These are phyloP conservation scores for Melitaea cinxia DNA, from an alignment of 1,140 invertebrate species.

Conservation along the genomic window DNA sequence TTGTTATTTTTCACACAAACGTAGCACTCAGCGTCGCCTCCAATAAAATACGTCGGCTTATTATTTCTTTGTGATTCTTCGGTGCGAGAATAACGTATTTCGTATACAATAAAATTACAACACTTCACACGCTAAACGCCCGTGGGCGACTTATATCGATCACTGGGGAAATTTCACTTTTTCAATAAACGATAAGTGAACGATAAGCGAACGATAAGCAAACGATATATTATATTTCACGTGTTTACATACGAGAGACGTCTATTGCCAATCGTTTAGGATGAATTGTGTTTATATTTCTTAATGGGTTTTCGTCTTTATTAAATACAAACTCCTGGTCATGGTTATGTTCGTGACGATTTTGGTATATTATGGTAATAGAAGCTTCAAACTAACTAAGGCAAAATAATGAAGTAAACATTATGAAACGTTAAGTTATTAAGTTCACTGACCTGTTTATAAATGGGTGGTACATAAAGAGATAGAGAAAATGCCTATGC, in stretches of 20 bases:
- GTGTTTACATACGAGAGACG: neutral
- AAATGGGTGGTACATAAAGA: no score
- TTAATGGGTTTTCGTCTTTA: no score
- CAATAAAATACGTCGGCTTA: slow-evolving; percentile 36
- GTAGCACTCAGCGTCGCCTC: slow-evolving; percentile 30
- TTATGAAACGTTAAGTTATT: no score
- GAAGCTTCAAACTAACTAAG: no score
- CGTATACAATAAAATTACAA: slow-evolving; percentile 41
- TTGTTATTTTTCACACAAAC: slow-evolving; percentile 28
- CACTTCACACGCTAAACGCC: slow-evolving; percentile 34
- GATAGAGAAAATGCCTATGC: no score
- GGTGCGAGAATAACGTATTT: slow-evolving; percentile 53
- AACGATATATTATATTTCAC: neutral
- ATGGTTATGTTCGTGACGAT: no score
- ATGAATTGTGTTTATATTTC: neutral
- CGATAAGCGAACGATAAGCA: slow-evolving; percentile 1
- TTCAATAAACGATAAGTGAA: slow-evolving; percentile 1
- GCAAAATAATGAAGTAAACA: no score
- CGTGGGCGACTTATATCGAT: slow-evolving; percentile 36
- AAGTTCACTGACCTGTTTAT: no score
- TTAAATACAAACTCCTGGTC: no score
- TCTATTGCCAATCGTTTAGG: neutral
- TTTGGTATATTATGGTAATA: no score
- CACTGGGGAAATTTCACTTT: slow-evolving; percentile 23
- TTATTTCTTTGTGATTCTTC: slow-evolving; percentile 53